Base-by-base conservation (phyloP, 2,888 invertebrate genomes). In the Andrena trimmerana region DNA sequence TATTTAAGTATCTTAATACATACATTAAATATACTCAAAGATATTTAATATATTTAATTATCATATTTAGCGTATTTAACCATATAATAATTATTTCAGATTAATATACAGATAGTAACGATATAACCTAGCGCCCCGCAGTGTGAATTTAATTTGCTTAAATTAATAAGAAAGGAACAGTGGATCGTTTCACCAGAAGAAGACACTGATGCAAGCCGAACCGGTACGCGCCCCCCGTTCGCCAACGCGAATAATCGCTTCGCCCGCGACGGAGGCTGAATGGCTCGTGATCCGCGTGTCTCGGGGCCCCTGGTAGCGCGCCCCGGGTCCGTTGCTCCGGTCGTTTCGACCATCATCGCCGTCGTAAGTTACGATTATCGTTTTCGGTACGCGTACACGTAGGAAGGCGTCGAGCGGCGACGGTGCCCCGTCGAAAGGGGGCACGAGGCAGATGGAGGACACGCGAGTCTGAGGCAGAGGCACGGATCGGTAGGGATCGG, bases 301-400 rank as follows among this genome's bases (percentile, higher is more conserved):
- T 29, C 72, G 50, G 48, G 52, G 48, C 13, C 76, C 33, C 59
- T 52, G 73, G 66, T 80, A 77, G 82, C 78, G 73, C 59, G 73
- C 62, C 62, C 59, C 48, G n/a, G 54, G 67, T 73, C 70, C 48
- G 59, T 62, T 50, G 57, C 50, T 42, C 36, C 74, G 67, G 74
- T 84, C 83, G 80, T 84, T 80, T 71, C 72, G 78, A 73, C 72
- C 72, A 75, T 87, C 85, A 84, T 87, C 87, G 79, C 57, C 57
- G 57, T 76, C 81, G 80, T 87, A 87, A 87, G 80, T 87, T 89
- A 90, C 88, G 80, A 81, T 84, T 87, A 84, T 87, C 79, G 85
- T 80, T 50, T 42, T 78, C n/a, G 54, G 73, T 70, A 66, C 67
- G 84, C 77, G 70, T 72, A 81, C 84, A 84, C 87, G 81, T 79